Evolutionary conservation across 1,140 invertebrate species (phyloP).

Genomic region (Drosophila neocordata): DNA sequence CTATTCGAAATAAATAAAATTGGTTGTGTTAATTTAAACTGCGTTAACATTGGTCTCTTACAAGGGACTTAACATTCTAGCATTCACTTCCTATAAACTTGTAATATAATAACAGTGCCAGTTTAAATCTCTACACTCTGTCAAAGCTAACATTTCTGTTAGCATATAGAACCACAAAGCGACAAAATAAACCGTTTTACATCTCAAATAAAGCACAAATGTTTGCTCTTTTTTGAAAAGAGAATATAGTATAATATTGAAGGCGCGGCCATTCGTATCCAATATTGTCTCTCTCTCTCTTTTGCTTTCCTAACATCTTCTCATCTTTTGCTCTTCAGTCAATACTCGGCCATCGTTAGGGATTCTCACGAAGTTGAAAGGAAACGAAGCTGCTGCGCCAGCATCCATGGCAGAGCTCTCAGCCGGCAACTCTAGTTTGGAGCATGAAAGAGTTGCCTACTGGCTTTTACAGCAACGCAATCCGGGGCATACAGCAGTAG

Average conservation of each 20-base stretch:
- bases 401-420: constrained; percentile 6
- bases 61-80: too few relatives aligned
- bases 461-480: constrained; percentile 17
- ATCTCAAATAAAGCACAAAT: background rate
- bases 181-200: constrained; percentile 35
- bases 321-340: constrained; percentile 15
- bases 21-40: too few relatives aligned
- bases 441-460: constrained; percentile 58
- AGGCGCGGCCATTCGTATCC: constrained; percentile 52
- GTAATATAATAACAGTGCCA: constrained; percentile 1
- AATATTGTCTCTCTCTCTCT: background rate
- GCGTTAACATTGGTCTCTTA: too few relatives aligned
- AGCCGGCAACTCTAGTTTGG: constrained; percentile 24
- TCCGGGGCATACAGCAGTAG: constrained; percentile 48
- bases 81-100: background rate
- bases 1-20: too few relatives aligned
- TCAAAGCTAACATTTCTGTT: constrained; percentile 10
- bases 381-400: constrained; percentile 34
- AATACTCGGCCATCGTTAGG: background rate
- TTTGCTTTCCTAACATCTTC: background rate
- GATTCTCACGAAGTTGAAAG: background rate
- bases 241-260: constrained; percentile 10
- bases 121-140: constrained; percentile 54
- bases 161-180: constrained; percentile 57
- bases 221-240: constrained; percentile 5